These are phyloP conservation scores for Glaucidium brasilianum DNA, from an alignment of 2,113 vertebrate genomes.

Conservation along the genomic window DNA sequence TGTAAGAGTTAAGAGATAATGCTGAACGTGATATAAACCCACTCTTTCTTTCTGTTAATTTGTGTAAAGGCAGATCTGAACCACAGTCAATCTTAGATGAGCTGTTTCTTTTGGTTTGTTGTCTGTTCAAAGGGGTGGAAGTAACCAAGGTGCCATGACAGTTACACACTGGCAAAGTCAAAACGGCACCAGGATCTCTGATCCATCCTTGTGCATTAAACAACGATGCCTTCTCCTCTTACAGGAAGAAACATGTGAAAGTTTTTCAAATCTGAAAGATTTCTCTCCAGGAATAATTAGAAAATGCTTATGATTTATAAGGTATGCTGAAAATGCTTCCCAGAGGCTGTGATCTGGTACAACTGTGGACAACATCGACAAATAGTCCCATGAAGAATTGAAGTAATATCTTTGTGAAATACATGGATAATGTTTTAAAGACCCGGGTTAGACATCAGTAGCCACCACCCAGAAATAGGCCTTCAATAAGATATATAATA, in stretches of 20 bases:
- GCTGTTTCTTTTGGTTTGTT: neutral
- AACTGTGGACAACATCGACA: neutral
- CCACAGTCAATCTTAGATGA: neutral
- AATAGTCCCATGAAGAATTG: neutral
- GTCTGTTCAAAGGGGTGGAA: neutral
- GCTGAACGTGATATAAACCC: neutral
- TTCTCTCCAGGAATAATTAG: neutral
- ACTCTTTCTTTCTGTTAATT: neutral
- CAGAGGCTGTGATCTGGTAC: neutral
- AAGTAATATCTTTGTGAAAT: neutral
- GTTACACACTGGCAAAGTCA: neutral
- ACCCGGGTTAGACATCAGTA: neutral
- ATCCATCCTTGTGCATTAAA: neutral
- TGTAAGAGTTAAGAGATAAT: neutral
- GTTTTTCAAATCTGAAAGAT: neutral
- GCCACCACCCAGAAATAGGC: neutral
- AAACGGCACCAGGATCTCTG: neutral
- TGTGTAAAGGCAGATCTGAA: neutral
- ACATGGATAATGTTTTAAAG: neutral
- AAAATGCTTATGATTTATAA: neutral
- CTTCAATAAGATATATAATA: neutral
- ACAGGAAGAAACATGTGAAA: neutral
- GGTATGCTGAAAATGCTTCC: neutral
- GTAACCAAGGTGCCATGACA: neutral
- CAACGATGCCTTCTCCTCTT: neutral